phyloP scores from a whole-genome alignment of 1,140 invertebrate genomes.

The Neelides sp. region DNA sequence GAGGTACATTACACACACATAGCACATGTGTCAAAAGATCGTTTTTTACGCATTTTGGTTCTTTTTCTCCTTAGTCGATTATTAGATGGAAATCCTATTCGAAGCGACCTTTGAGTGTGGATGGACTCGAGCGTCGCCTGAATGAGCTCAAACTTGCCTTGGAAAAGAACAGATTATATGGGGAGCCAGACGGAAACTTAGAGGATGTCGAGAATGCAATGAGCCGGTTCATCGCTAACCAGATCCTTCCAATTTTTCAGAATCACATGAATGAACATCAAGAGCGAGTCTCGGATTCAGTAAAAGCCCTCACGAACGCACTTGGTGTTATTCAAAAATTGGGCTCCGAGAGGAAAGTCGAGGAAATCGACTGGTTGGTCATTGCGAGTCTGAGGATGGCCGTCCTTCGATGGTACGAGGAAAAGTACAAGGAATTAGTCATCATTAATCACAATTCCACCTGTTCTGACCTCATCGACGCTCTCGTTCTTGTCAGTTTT shows the following conservation, averaged over 20 bases:
- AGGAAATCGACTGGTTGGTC: slow-evolving; percentile 9
- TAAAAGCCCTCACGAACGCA: slow-evolving; percentile 20
- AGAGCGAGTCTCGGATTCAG: slow-evolving; percentile 16
- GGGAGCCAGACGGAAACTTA: not conserved
- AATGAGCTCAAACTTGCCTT: slow-evolving; percentile 12
- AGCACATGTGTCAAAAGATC: no score
- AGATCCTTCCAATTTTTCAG: slow-evolving; percentile 16
- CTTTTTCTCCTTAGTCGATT: slow-evolving; percentile 11
- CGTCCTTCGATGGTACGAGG: slow-evolving; percentile 26
- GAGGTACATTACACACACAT: no score
- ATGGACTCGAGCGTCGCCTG: slow-evolving; percentile 5
- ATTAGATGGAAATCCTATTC: slow-evolving; percentile 26
- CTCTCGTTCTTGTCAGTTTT: no score
- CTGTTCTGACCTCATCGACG: no score
- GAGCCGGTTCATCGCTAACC: not conserved
- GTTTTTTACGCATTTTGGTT: no score
- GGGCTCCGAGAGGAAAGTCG: not conserved
- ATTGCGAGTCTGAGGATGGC: slow-evolving; percentile 14
- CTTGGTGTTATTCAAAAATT: slow-evolving; percentile 15
- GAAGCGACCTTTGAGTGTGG: slow-evolving; percentile 12
- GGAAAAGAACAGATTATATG: slow-evolving; percentile 1
- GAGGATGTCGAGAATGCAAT: not conserved
- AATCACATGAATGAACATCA: slow-evolving; percentile 24
- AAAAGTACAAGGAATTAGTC: slow-evolving; percentile 12
- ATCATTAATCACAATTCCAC: no score